These are phyloP conservation scores for Alexandromys fortis DNA, from an alignment of 2,113 vertebrate species.

Conservation along the genomic window DNA sequence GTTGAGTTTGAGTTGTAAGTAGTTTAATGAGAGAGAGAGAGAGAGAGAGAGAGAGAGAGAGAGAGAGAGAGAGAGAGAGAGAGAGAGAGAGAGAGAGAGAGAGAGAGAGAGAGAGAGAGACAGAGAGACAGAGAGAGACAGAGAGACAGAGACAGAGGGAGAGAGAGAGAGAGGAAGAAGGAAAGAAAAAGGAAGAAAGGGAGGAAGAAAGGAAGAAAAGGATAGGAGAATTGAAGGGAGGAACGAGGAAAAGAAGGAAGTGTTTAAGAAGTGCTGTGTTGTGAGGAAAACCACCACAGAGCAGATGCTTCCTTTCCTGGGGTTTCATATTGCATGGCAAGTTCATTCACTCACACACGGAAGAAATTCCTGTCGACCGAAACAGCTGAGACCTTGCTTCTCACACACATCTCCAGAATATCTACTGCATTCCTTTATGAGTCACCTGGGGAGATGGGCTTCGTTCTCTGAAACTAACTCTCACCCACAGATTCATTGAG, in stretches of 20 bases:
- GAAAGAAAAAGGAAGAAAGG: no score
- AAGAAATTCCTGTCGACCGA: background rate
- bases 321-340: background rate
- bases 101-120: background rate
- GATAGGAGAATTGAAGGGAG: no score
- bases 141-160: no score
- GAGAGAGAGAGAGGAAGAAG: no score
- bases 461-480: constrained; percentile 19
- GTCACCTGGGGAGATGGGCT: background rate
- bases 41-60: background rate
- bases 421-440: constrained; percentile 12
- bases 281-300: background rate
- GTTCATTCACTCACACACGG: background rate
- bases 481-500: background rate
- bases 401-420: background rate
- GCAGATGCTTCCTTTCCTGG: background rate
- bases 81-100: background rate
- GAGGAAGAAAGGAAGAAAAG: rapidly evolving
- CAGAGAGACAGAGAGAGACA: rapidly evolving
- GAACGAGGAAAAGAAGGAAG: background rate
- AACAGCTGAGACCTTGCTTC: background rate
- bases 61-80: no score
- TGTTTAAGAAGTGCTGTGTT: background rate
- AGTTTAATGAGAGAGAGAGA: background rate
- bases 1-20: constrained; percentile 33